phyloP scores from a whole-genome alignment of 2,888 invertebrate species.

The Agrotis clavis region DNA sequence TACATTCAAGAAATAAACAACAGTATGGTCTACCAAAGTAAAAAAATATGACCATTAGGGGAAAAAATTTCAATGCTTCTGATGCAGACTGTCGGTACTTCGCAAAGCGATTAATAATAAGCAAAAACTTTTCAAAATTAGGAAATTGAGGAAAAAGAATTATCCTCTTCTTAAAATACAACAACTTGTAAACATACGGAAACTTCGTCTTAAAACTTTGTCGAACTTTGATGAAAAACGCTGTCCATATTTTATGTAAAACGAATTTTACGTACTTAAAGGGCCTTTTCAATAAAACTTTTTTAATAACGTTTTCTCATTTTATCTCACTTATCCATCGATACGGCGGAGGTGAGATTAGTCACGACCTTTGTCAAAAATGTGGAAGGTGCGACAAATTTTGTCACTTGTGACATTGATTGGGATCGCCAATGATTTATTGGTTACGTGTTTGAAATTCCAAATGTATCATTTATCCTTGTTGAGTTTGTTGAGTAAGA shows the following conservation, averaged over 20 bases:
- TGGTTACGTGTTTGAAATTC: slow-evolving; percentile 30
- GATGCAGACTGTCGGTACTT: neutral
- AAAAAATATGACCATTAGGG: neutral
- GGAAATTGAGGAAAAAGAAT: slow-evolving; percentile 20
- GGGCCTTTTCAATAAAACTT: slow-evolving; percentile 69
- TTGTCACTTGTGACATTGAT: slow-evolving; percentile 46
- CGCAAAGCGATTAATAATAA: slow-evolving; percentile 13
- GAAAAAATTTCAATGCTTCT: neutral
- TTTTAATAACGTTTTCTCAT: slow-evolving; percentile 72
- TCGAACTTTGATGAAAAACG: slow-evolving; percentile 62
- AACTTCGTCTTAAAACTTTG: slow-evolving; percentile 41
- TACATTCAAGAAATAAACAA: too few relatives aligned
- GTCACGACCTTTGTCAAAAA: slow-evolving; percentile 42
- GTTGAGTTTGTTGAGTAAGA: neutral
- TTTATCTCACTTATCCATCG: slow-evolving; percentile 51
- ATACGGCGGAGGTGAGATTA: slow-evolving; percentile 40
- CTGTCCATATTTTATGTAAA: slow-evolving; percentile 51
- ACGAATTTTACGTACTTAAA: slow-evolving; percentile 42
- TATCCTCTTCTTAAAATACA: slow-evolving; percentile 35
- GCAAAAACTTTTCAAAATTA: slow-evolving; percentile 24
- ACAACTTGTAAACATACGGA: slow-evolving; percentile 53
- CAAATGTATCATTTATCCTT: slow-evolving; percentile 8
- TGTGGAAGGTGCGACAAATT: slow-evolving; percentile 18
- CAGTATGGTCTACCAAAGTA: neutral
- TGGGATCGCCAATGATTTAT: slow-evolving; percentile 48